phyloP scores from a whole-genome alignment of 2,888 invertebrate genomes.

The Nomada fabriciana region DNA sequence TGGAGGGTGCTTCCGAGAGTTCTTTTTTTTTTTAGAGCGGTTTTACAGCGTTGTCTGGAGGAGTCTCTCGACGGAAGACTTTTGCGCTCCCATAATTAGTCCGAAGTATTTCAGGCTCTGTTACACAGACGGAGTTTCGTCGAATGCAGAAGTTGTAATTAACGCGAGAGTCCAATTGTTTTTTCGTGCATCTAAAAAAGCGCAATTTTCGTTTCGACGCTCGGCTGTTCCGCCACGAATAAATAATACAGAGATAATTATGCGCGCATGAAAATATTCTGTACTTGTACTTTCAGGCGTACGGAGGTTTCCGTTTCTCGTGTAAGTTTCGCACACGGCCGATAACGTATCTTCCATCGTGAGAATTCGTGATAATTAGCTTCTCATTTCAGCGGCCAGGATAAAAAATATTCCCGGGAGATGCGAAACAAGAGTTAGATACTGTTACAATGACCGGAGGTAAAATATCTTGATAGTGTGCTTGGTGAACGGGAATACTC shows the following conservation, averaged over 20 bases:
- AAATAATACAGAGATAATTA: neutral
- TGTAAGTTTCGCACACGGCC: neutral
- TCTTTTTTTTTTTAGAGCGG: neutral
- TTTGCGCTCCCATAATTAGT: constrained; percentile 27
- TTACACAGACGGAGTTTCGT: neutral
- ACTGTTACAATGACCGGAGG: constrained; percentile 22
- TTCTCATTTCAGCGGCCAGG: neutral
- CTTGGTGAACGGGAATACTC: neutral
- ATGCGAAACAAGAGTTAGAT: constrained; percentile 10
- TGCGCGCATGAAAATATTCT: too few relatives aligned
- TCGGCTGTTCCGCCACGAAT: neutral
- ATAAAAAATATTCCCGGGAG: constrained; percentile 1
- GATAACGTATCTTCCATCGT: constrained; percentile 2
- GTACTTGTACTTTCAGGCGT: too few relatives aligned
- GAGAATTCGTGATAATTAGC: constrained; percentile 6
- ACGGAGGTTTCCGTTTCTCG: too few relatives aligned
- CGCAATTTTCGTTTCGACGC: neutral
- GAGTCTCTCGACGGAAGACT: constrained; percentile 6
- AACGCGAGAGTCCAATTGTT: constrained; percentile 2
- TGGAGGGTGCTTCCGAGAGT: constrained; percentile 1
- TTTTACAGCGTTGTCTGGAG: constrained; percentile 14
- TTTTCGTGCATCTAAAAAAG: neutral
- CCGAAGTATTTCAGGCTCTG: constrained; percentile 5
- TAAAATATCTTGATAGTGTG: neutral
- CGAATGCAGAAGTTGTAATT: constrained; percentile 15